Percentiles rank a stretch among this genome's conserved stretches.
These are phyloP conservation scores for Caenorhabditis zanzibari DNA, from an alignment of 2,888 invertebrate genomes.

Conservation along the genomic window DNA sequence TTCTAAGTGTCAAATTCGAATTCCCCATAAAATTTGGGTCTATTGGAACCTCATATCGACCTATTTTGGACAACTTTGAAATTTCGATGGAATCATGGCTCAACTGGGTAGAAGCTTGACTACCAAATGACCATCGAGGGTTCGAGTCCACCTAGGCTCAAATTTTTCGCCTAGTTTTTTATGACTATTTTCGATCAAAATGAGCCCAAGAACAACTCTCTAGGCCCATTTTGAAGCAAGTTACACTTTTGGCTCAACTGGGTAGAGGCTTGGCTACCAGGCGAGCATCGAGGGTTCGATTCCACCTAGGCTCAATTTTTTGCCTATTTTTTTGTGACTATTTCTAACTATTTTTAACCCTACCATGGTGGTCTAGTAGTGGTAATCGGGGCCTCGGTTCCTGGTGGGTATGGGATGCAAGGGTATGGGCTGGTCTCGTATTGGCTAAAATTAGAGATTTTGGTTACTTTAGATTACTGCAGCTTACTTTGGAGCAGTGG, in stretches of 20 bases:
- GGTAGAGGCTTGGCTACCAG: too few relatives aligned
- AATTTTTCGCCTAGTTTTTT: too few relatives aligned
- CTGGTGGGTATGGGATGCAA: conserved; percentile 1
- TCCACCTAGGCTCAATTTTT: not conserved
- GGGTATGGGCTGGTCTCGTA: conserved; percentile 3
- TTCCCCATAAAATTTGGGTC: not conserved
- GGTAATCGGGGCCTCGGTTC: conserved; percentile 7
- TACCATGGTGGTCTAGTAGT: conserved; percentile 10
- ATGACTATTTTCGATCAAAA: not conserved
- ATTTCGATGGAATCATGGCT: not conserved
- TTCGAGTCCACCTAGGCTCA: too few relatives aligned
- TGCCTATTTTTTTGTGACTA: not conserved
- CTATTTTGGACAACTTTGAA: not conserved
- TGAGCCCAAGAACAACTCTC: too few relatives aligned
- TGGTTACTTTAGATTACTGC: not conserved
- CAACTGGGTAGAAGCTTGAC: not conserved
- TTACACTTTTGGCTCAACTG: too few relatives aligned
- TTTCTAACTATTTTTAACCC: not conserved
- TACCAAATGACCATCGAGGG: too few relatives aligned
- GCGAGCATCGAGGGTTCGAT: too few relatives aligned
- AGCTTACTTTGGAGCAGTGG: conserved; percentile 12
- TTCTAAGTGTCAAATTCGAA: too few relatives aligned
- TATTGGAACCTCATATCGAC: not conserved
- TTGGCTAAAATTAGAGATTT: not conserved
- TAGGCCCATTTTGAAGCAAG: too few relatives aligned